These are phyloP conservation scores for Parus major DNA, from an alignment of 2,113 vertebrate genomes.

Conservation along the genomic window DNA sequence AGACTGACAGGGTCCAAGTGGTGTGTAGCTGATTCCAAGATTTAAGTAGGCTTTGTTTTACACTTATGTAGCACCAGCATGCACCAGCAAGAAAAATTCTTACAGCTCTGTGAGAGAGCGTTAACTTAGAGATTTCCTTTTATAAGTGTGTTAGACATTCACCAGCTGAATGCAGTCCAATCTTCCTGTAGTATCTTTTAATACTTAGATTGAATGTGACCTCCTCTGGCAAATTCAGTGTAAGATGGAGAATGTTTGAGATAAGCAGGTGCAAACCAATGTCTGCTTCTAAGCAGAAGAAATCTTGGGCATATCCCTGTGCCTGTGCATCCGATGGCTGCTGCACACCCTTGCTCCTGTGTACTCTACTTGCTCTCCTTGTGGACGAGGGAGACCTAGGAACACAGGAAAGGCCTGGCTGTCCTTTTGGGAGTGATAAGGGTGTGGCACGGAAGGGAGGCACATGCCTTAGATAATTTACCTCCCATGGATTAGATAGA, in stretches of 20 bases:
- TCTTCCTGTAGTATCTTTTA: not conserved
- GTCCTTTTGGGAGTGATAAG: not conserved
- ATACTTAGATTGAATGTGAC: not conserved
- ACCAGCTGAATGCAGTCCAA: not conserved
- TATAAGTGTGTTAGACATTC: not conserved
- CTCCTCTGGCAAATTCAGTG: not conserved
- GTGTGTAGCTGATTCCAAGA: not conserved
- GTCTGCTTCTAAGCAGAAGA: not conserved
- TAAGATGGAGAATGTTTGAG: not conserved
- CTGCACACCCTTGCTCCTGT: not conserved
- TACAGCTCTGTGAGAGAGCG: not conserved
- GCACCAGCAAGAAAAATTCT: not conserved
- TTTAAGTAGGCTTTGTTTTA: not conserved
- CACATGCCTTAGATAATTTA: not conserved
- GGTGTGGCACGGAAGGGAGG: not conserved
- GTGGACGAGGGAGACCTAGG: not conserved
- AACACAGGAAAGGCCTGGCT: not conserved
- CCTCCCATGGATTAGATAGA: not conserved
- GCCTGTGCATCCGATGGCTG: not conserved
- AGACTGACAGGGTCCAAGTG: not conserved
- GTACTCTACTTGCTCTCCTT: not conserved
- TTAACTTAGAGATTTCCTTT: not conserved
- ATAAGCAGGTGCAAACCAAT: not conserved
- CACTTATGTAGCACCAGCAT: not conserved
- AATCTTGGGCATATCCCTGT: accelerated